Base-by-base conservation (phyloP, 2,797 vertebrate genomes). In the Benthosema pterotum region DNA sequence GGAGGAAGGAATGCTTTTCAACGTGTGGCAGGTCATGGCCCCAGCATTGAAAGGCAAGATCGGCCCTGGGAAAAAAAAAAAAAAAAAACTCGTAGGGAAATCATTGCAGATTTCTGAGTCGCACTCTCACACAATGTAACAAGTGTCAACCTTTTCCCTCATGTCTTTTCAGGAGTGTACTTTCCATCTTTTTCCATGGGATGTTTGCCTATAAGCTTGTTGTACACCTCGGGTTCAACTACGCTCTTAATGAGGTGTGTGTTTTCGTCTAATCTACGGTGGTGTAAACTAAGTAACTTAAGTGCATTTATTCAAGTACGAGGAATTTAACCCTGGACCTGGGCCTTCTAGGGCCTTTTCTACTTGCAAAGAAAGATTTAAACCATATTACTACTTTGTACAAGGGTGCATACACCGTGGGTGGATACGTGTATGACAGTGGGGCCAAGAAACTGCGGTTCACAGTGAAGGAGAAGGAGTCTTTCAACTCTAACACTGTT, bases 1-100 rank as follows among this genome's bases (percentile, higher is more conserved):
- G 59, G 91, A 87, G 2, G 91, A 93, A 68, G 90, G 91, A 11
- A 18, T 93, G 13, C 87, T 88, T 65, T 0, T 89, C 28, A 88
- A 72, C 3, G 0, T 77, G 1, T 93, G 92, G 91, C 60, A 14
- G 2, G 91, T 87, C 42, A 22, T 77, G 17, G 63, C 89, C 18
- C n/a, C 83, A 3, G 75, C 74, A 48, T 52, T 19, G 5, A 88
- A 92, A 67, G 84, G 88, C 88, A 13, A 49, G 32, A n/a, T 7
- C 5, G 11, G 32, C 32, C 8, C n/a, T n/a, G n/a, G n/a, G n/a
- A n/a, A n/a, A n/a, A n/a, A n/a, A n/a, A n/a, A n/a, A n/a, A n/a
- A n/a, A n/a, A n/a, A n/a, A n/a, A n/a, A n/a, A n/a, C n/a, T n/a
- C n/a, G n/a, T n/a, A n/a, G n/a, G n/a, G n/a, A n/a, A n/a, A n/a